Percentiles rank a stretch among this genome's conserved stretches.
Conservation (phyloP, 1,140 invertebrate species). For the Lucilia cuprina region DNA sequence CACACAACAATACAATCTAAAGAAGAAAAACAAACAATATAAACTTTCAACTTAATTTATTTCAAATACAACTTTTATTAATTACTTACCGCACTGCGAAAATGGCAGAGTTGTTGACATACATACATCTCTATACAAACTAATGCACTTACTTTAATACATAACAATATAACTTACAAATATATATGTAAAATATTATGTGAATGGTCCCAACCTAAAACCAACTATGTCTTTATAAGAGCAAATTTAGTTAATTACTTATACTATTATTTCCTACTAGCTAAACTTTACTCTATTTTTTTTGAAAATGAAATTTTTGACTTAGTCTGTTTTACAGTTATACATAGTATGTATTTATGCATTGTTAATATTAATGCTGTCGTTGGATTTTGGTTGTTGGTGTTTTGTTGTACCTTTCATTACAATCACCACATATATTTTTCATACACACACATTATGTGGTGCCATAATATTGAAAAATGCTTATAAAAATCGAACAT, state of each 20-base stretch:
- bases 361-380: neutral
- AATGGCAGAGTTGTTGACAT: slow-evolving; percentile 28
- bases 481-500: slow-evolving; percentile 21
- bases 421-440: slow-evolving; percentile 33
- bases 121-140: neutral
- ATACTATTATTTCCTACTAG: no score
- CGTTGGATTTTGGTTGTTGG: neutral
- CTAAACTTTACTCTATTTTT: no score
- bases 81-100: slow-evolving; percentile 34
- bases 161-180: no score
- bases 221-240: no score
- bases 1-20: neutral
- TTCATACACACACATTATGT: neutral
- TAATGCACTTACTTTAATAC: neutral
- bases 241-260: no score
- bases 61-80: slow-evolving; percentile 31
- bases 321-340: no score
- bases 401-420: slow-evolving; percentile 29
- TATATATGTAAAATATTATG: no score
- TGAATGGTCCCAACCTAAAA: no score
- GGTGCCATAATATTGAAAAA: slow-evolving; percentile 18
- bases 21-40: neutral
- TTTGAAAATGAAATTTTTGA: no score
- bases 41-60: slow-evolving; percentile 30
- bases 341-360: no score